These are phyloP conservation scores for Xanthia togata DNA, from an alignment of 2,888 invertebrate genomes.

Conservation along the genomic window DNA sequence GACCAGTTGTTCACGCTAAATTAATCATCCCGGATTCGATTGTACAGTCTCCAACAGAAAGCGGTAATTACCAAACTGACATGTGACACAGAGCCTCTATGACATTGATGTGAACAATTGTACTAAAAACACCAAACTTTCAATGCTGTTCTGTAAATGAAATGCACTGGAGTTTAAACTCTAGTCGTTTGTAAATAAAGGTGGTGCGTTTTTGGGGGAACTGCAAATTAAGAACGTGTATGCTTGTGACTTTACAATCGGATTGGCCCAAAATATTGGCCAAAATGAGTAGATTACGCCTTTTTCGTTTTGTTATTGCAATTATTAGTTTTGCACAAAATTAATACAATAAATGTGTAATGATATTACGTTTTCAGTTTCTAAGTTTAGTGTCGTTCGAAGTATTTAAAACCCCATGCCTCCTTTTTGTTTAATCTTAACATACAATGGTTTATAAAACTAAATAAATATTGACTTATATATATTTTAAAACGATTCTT, in stretches of 20 bases:
- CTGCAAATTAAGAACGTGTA: neutral
- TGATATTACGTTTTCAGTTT: no score
- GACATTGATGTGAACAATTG: constrained; percentile 68
- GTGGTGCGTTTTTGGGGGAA: neutral
- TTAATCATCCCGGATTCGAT: constrained; percentile 67
- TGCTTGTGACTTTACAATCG: constrained; percentile 59
- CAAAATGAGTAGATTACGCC: constrained; percentile 40
- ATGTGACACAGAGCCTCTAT: constrained; percentile 66
- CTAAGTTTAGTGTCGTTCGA: no score
- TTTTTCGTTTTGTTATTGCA: constrained; percentile 18
- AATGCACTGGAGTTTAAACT: constrained; percentile 24
- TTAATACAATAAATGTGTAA: neutral
- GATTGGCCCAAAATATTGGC: constrained; percentile 50
- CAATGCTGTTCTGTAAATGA: neutral
- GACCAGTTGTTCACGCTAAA: constrained; percentile 46
- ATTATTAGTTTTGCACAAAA: neutral
- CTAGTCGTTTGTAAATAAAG: constrained; percentile 11
- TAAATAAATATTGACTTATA: neutral
- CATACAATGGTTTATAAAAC: no score
- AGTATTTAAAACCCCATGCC: neutral
- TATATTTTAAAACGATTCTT: neutral
- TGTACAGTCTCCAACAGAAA: constrained; percentile 66
- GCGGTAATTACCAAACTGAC: constrained; percentile 71
- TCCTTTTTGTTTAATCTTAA: neutral
- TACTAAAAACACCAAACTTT: constrained; percentile 42